phyloP scores from a whole-genome alignment of 1,140 invertebrate species.

The Drosophila eugracilis region DNA sequence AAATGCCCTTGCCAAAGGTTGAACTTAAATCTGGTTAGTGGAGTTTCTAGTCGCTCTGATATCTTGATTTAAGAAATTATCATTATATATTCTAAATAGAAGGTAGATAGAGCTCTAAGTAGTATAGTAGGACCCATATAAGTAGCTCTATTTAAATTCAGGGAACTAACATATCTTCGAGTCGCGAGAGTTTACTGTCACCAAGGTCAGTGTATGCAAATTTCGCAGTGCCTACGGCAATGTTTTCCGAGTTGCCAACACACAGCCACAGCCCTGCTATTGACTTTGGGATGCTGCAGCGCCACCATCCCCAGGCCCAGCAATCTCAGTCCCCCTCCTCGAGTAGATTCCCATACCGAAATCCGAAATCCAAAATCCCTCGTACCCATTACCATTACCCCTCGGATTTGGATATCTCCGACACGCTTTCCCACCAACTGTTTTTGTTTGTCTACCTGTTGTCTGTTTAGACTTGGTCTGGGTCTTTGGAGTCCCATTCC shows the following conservation, averaged over 20 bases:
- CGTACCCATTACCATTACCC: not conserved
- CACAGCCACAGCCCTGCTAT: conserved; percentile 32
- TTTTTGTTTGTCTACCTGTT: conserved; percentile 58
- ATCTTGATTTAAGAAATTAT: no score
- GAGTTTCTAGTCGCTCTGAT: no score
- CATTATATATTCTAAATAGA: no score
- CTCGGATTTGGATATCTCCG: conserved; percentile 4
- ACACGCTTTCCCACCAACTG: conserved; percentile 35
- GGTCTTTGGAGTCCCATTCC: not conserved
- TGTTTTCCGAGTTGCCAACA: conserved; percentile 4
- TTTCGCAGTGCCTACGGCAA: conserved; percentile 3
- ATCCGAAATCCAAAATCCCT: not conserved
- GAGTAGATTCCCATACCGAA: not conserved
- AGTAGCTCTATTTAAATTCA: no score
- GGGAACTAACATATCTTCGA: no score
- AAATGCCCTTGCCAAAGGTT: conserved; percentile 11
- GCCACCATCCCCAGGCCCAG: no score
- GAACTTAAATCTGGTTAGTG: no score
- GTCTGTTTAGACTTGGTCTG: conserved; percentile 51
- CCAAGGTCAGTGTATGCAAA: conserved; percentile 19
- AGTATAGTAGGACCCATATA: no score
- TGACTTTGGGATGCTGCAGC: conserved; percentile 37
- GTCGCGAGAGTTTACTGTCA: not conserved
- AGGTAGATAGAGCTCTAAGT: no score
- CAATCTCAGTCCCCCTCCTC: not conserved